phyloP scores from a whole-genome alignment of 2,888 invertebrate genomes.

The Penaeus monodon region DNA sequence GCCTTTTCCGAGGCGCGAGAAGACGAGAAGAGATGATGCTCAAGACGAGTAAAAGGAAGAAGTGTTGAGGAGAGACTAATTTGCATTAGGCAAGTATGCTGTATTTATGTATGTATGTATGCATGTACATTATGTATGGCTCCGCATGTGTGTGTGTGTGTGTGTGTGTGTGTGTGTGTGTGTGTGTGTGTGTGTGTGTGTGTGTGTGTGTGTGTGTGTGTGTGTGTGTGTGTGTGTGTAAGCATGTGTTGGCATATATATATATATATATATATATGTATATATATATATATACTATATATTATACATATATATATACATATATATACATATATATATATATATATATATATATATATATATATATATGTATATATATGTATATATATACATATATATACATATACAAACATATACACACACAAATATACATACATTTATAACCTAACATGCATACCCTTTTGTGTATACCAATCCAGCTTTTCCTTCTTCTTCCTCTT shows the following conservation, averaged over 20 bases:
- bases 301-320: not conserved
- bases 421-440: too few species aligned
- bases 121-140: not conserved
- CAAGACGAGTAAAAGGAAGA: too few species aligned
- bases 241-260: not conserved
- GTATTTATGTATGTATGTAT: slow-evolving; percentile 2
- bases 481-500: not conserved
- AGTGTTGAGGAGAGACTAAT: too few species aligned
- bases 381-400: not conserved
- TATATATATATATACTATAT: not conserved
- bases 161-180: not conserved
- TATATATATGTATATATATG: not conserved
- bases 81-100: too few species aligned
- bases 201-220: not conserved
- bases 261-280: not conserved
- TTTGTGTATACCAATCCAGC: too few species aligned
- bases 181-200: too few species aligned
- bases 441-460: too few species aligned
- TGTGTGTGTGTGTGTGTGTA: not conserved
- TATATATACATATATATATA: not conserved
- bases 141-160: not conserved
- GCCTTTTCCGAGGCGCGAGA: too few species aligned
- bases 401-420: too few species aligned
- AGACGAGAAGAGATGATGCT: too few species aligned
- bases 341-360: not conserved